phyloP scores from a whole-genome alignment of 2,888 invertebrate genomes.

The Amorpha juglandis region DNA sequence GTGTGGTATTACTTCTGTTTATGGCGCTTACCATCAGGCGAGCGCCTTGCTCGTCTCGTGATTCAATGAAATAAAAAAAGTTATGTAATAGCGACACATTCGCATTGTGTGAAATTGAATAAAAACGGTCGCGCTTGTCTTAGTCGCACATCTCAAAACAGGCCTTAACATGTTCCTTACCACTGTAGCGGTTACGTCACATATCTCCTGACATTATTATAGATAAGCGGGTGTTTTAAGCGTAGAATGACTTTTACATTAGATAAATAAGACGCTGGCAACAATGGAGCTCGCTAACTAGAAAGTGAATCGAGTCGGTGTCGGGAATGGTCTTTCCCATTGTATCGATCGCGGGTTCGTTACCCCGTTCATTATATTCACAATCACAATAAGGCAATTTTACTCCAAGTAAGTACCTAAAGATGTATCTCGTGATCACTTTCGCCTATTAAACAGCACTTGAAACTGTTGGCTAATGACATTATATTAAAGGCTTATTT shows the following conservation, averaged over 20 bases:
- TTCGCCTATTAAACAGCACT: conserved; percentile 22
- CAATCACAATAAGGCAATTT: conserved; percentile 69
- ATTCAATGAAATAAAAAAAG: too few species aligned
- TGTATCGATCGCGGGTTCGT: conserved; percentile 71
- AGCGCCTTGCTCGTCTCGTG: too few species aligned
- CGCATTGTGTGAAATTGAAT: neutral
- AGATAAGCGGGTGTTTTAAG: conserved; percentile 37
- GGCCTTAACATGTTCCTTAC: too few species aligned
- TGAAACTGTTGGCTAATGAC: neutral
- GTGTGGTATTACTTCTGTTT: too few species aligned
- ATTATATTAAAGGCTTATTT: neutral
- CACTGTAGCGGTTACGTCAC: neutral
- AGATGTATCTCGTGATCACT: conserved; percentile 34
- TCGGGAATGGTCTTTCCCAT: conserved; percentile 73
- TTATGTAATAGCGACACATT: too few species aligned
- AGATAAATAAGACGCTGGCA: conserved; percentile 71
- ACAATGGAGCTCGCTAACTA: conserved; percentile 75
- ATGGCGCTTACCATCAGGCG: too few species aligned
- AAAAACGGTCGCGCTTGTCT: too few species aligned
- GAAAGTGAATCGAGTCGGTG: conserved; percentile 74
- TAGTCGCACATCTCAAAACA: too few species aligned
- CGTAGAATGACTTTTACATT: conserved; percentile 66
- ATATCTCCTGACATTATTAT: neutral
- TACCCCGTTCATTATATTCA: conserved; percentile 72
- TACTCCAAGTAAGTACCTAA: conserved; percentile 37